Evolutionary conservation across 1,140 invertebrate genomes (phyloP).

Genomic region (Helicoverpa armigera): DNA sequence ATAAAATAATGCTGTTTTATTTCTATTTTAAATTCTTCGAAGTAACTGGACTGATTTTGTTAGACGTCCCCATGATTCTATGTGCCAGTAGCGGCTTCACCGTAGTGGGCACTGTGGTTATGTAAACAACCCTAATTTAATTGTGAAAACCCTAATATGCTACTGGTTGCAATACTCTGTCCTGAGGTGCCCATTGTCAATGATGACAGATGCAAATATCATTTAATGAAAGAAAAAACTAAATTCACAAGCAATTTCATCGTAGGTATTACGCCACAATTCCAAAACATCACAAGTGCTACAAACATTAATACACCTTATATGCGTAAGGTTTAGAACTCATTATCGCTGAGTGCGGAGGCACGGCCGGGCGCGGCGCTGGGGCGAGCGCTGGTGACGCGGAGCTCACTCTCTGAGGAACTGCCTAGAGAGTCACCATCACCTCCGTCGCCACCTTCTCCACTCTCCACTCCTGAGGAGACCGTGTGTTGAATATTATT

Average conservation of each 20-base stretch:
- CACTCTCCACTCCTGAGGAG: conserved; percentile 44
- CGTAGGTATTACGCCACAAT: not conserved
- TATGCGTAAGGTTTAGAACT: conserved; percentile 66
- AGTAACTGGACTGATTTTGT: too few species aligned
- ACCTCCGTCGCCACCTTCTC: conserved; percentile 32
- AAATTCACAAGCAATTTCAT: not conserved
- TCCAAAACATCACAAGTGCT: not conserved
- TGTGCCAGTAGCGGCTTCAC: too few species aligned
- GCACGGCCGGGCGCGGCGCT: conserved; percentile 58
- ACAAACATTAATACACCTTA: not conserved
- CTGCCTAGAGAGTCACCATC: conserved; percentile 75
- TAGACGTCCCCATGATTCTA: too few species aligned
- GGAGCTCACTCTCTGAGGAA: conserved; percentile 82
- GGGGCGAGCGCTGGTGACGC: conserved; percentile 64
- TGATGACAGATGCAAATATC: too few species aligned
- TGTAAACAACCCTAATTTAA: too few species aligned
- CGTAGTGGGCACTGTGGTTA: too few species aligned
- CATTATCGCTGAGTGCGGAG: conserved; percentile 80
- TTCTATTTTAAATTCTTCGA: not conserved
- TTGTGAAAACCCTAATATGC: too few species aligned
- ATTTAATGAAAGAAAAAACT: not conserved
- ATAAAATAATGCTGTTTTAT: conserved; percentile 23
- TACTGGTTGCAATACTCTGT: too few species aligned
- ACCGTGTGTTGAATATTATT: not conserved
- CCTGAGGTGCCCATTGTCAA: too few species aligned